A percentile compares a stretch with the other conserved stretches of the same genome.
These are phyloP conservation scores for Dendrophyllia cribrosa DNA, from an alignment of 64 coral and sea anemone species.

Conservation along the genomic window DNA sequence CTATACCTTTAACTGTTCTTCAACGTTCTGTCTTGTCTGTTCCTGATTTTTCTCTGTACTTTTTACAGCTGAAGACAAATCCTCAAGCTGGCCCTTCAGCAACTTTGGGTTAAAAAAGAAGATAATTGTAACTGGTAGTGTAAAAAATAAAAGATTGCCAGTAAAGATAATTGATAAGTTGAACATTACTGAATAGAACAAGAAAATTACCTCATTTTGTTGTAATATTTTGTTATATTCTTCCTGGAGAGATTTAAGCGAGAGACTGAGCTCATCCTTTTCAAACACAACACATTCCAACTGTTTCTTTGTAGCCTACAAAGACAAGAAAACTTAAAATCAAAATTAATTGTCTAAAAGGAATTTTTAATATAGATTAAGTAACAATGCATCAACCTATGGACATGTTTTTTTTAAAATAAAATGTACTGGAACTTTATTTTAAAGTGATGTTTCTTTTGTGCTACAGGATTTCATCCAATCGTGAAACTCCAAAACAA, in stretches of 20 bases:
- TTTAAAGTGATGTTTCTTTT: no score
- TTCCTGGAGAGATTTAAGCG: constrained; percentile 67
- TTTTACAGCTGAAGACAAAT: constrained; percentile 18
- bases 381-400: no score
- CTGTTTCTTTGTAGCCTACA: constrained; percentile 59
- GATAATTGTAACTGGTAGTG: no score
- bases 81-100: constrained; percentile 30
- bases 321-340: neutral
- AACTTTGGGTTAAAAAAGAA: neutral
- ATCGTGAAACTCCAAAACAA: no score
- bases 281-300: constrained; percentile 78
- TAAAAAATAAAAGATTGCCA: no score
- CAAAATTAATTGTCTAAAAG: neutral
- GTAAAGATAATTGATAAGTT: neutral
- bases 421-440: no score
- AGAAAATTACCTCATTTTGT: constrained; percentile 56
- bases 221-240: constrained; percentile 50
- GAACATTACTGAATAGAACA: neutral
- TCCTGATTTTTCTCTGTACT: neutral
- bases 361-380: neutral
- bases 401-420: no score
- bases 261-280: constrained; percentile 73
- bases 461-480: no score
- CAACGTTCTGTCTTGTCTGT: neutral
- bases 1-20: constrained; percentile 10